These are phyloP conservation scores for Petroica traversi DNA, from an alignment of 2,113 vertebrate species.

Conservation along the genomic window DNA sequence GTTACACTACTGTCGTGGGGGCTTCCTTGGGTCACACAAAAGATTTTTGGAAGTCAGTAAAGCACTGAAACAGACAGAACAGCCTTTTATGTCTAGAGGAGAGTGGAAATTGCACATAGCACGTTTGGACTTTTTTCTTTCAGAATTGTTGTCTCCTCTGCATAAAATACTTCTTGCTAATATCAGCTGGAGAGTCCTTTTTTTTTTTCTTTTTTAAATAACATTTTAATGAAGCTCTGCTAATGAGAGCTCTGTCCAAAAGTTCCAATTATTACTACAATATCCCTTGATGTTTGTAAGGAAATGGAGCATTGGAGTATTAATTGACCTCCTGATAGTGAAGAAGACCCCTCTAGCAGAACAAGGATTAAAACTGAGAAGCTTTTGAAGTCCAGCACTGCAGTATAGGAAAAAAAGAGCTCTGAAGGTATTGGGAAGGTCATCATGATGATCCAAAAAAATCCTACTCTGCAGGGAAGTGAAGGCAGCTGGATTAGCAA, in stretches of 20 bases:
- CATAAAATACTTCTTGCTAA: not conserved
- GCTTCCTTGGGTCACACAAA: not conserved
- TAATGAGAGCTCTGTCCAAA: conserved; percentile 23
- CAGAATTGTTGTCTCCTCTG: not conserved
- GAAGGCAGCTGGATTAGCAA: not conserved
- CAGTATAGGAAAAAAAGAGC: not conserved
- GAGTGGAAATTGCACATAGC: not conserved
- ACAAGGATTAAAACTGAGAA: not conserved
- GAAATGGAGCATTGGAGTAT: not conserved
- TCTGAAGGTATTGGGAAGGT: not conserved
- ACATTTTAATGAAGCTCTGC: conserved; percentile 14
- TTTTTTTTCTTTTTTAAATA: not conserved
- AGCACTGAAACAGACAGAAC: not conserved
- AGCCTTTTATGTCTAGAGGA: not conserved
- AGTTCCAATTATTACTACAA: not conserved
- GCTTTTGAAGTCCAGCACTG: not conserved
- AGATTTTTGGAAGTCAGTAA: not conserved
- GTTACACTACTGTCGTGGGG: not conserved
- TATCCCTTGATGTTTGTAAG: not conserved
- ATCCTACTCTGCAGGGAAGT: not conserved
- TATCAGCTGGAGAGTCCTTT: not conserved
- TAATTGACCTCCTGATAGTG: not conserved
- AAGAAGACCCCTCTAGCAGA: not conserved
- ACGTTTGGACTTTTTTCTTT: not conserved
- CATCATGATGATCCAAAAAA: not conserved